Evolutionary conservation across 1,140 invertebrate species (phyloP), one percentile per base, ranked within the genome.

Genomic region (Grapholita molesta): DNA sequence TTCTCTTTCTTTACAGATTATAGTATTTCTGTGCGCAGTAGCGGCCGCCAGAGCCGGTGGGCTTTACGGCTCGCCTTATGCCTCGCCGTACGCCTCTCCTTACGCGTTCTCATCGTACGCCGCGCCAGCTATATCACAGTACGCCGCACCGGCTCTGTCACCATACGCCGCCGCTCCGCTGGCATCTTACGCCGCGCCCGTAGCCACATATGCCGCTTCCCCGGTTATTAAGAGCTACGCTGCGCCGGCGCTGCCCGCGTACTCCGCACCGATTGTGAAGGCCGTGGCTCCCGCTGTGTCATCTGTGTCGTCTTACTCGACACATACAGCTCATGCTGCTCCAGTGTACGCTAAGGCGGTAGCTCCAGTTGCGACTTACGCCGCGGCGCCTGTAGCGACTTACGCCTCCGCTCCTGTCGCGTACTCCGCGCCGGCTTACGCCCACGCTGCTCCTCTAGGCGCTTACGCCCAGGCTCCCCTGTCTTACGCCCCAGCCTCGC

Each of bases 21-120:
- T 91, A 72, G 78, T 91, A 69, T 79, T 91, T 66, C 73, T 89
- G 75, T 91, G 89, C 83, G 89, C 86, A 53, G 73, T 91, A 42
- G 88, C 87, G 66, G 75, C 79, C 30, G 83, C 79, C 48, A 81
- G 75, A 57, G 85, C 85, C 42, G 85, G 84, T 66, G 78, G 78
- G 38, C 65, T 87, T 18, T 82, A 81, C 76, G 76, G 77, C 52
- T 67, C 77, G 12, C 72, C 75, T 12, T 73, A 75, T 32, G 52
- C 74, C 23, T 48, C 33, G 0, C 11, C 28, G 18, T 67, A 67
- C 55, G 69, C 64, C 5, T 30, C 69, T 9, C 21, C 70, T 24
- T 48, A 42, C 33, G 61, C 70, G 6, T 18, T 48, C 42, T 68
- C 77, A 9, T 73, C 75, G 11, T 73, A 75, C 35, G 52, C 73